Percentiles rank a stretch among this genome's conserved stretches.
These are phyloP conservation scores for Axis porcinus DNA, from an alignment of 2,113 vertebrate species.

Conservation along the genomic window DNA sequence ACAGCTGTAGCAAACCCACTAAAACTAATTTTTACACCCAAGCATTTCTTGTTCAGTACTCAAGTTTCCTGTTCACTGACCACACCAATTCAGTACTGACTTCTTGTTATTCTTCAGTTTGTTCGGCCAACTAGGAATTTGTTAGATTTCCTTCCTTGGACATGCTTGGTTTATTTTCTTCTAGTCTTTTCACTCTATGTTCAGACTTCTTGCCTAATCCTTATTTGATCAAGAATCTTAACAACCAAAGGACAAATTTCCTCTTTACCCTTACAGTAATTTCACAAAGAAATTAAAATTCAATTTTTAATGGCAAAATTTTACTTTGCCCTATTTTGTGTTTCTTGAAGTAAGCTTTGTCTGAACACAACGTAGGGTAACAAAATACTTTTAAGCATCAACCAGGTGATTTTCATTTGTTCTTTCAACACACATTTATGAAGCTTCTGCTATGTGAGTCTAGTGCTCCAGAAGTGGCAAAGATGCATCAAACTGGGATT, in stretches of 20 bases:
- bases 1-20: not conserved
- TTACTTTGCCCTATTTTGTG: not conserved
- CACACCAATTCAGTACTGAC: not conserved
- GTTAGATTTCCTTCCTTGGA: not conserved
- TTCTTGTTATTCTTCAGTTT: constrained; percentile 19
- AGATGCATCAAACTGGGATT: not conserved
- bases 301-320: not conserved
- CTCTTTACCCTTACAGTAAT: not conserved
- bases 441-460: not conserved
- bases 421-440: not conserved
- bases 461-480: not conserved
- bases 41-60: not conserved
- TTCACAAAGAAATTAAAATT: not conserved
- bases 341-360: not conserved
- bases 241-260: not conserved
- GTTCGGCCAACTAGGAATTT: not conserved
- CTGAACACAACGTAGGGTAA: not conserved
- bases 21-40: not conserved
- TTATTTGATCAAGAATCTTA: constrained; percentile 24
- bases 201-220: not conserved
- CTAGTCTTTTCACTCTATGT: not conserved
- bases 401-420: not conserved
- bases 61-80: constrained; percentile 34
- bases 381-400: not conserved
- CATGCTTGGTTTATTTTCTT: constrained; percentile 1